phyloP scores from a whole-genome alignment of 2,113 vertebrate genomes.

The Carassius auratus region DNA sequence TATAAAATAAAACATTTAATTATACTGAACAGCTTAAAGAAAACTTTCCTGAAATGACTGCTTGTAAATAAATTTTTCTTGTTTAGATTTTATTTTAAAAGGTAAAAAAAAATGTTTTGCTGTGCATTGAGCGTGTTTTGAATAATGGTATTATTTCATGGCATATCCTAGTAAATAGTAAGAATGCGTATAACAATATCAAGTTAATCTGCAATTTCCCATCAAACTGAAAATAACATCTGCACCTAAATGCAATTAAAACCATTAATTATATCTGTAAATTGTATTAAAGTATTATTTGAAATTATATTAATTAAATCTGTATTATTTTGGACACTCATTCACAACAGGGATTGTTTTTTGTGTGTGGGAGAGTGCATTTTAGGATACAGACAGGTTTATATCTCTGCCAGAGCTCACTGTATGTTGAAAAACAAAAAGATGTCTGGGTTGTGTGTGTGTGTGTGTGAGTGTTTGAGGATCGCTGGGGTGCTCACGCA shows the following conservation, averaged over 20 bases:
- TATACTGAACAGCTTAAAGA: too few relatives aligned
- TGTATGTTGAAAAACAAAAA: conserved; percentile 52
- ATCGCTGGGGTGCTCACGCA: conserved; percentile 26
- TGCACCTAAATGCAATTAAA: conserved; percentile 23
- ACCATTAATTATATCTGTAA: conserved; percentile 2
- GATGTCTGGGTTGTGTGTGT: conserved; percentile 42
- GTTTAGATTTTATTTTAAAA: not conserved
- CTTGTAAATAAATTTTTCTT: not conserved
- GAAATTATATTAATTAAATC: not conserved
- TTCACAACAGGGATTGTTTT: not conserved
- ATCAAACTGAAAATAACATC: not conserved
- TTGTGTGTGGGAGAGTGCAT: conserved; percentile 15
- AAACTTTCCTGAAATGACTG: too few relatives aligned
- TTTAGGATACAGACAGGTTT: conserved; percentile 49
- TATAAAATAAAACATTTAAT: too few relatives aligned
- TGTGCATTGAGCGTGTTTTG: not conserved
- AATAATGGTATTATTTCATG: not conserved
- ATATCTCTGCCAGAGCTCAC: conserved; percentile 38
- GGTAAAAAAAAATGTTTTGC: not conserved
- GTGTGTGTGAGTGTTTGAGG: conserved; percentile 18
- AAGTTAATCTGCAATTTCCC: conserved; percentile 3
- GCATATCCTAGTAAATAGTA: not conserved
- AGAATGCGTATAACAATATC: not conserved
- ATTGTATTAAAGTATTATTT: too few relatives aligned
- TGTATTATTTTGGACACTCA: not conserved